Percentiles rank a stretch among this genome's conserved stretches.
phyloP scores from a whole-genome alignment of 2,888 invertebrate species.

The Ophion slaviceki region DNA sequence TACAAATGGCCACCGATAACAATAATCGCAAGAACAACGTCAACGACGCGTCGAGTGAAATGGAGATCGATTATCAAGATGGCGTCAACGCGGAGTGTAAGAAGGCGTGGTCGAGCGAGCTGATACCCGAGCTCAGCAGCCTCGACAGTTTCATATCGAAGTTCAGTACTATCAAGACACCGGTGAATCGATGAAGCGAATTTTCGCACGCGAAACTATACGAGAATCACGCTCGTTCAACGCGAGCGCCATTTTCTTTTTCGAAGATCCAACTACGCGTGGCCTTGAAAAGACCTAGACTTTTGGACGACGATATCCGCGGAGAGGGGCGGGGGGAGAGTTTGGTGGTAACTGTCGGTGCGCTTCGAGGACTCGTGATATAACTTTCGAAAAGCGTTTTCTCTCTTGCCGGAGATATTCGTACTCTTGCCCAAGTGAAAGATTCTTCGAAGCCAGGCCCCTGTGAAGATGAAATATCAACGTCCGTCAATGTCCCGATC shows the following conservation, averaged over 20 bases:
- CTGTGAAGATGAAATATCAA: slow-evolving; percentile 48
- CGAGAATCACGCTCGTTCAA: background rate
- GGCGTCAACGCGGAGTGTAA: slow-evolving; percentile 45
- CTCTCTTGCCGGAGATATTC: slow-evolving; percentile 12
- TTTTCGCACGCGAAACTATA: background rate
- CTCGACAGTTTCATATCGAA: slow-evolving; percentile 88
- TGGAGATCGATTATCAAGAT: slow-evolving; percentile 54
- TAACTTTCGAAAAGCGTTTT: slow-evolving; percentile 35
- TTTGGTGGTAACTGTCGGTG: slow-evolving; percentile 7
- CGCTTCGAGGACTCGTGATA: background rate
- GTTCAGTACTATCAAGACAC: slow-evolving; percentile 86
- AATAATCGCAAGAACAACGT: slow-evolving; percentile 28
- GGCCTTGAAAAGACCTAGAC: slow-evolving; percentile 51
- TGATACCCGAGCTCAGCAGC: slow-evolving; percentile 86
- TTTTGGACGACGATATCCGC: background rate
- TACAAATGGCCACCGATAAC: slow-evolving; percentile 63
- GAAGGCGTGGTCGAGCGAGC: slow-evolving; percentile 72
- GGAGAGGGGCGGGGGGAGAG: background rate
- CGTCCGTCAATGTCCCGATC: slow-evolving; percentile 73
- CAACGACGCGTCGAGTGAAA: slow-evolving; percentile 26
- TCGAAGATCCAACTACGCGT: background rate
- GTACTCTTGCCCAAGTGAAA: slow-evolving; percentile 6
- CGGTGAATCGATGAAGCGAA: slow-evolving; percentile 81
- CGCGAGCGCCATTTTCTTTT: slow-evolving; percentile 1
- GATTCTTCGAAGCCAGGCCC: slow-evolving; percentile 34